Conservation (phyloP, 2,888 invertebrate species). For the Autographa pulchrina region DNA sequence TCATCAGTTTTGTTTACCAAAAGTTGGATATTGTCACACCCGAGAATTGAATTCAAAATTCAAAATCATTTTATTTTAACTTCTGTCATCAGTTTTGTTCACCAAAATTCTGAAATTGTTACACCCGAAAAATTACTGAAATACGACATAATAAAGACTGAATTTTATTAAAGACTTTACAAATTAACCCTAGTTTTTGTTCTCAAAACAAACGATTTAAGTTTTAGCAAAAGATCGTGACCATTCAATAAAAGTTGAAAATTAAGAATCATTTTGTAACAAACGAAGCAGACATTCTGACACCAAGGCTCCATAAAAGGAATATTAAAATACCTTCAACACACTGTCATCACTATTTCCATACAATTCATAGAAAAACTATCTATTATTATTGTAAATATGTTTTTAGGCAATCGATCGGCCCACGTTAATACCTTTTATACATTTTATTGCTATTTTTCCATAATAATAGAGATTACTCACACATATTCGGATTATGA, state of each 20-base stretch:
- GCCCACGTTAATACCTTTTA: constrained; percentile 21
- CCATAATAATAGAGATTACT: constrained; percentile 12
- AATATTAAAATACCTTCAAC: constrained; percentile 1
- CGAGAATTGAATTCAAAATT: too few relatives aligned
- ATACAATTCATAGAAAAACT: constrained; percentile 14
- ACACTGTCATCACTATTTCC: constrained; percentile 17
- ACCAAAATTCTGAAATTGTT: too few relatives aligned
- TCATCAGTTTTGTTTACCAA: too few relatives aligned
- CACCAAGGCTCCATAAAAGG: constrained; percentile 20
- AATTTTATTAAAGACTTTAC: too few relatives aligned
- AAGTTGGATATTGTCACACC: too few relatives aligned
- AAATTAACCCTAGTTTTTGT: too few relatives aligned
- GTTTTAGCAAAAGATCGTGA: not conserved
- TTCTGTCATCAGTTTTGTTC: too few relatives aligned
- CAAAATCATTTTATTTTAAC: too few relatives aligned
- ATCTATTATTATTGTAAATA: constrained; percentile 30
- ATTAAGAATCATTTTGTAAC: not conserved
- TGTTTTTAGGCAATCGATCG: constrained; percentile 15
- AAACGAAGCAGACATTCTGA: constrained; percentile 25
- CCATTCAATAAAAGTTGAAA: not conserved
- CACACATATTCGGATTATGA: constrained; percentile 8
- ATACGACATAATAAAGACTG: too few relatives aligned
- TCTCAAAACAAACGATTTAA: too few relatives aligned
- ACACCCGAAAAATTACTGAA: too few relatives aligned
- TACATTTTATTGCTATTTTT: constrained; percentile 14